These are phyloP conservation scores for Neosilurus mollespiculum DNA, from an alignment of 2,797 vertebrate genomes.

Conservation along the genomic window DNA sequence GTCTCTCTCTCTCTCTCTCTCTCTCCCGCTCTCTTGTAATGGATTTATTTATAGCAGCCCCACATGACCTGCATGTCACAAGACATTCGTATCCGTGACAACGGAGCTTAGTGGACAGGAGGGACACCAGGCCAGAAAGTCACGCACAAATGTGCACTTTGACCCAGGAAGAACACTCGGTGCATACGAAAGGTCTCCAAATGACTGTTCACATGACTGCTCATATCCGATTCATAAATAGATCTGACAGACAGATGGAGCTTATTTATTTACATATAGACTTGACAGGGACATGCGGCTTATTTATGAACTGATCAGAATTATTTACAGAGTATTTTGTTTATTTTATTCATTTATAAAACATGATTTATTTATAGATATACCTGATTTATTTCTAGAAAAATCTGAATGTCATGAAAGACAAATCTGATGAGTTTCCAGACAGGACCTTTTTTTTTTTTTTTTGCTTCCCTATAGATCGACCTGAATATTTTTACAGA, in stretches of 20 bases:
- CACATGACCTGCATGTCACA: constrained; percentile 70
- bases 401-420: too few species aligned
- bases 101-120: constrained; percentile 62
- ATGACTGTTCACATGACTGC: neutral
- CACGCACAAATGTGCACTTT: constrained; percentile 39
- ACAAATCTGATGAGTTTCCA: too few species aligned
- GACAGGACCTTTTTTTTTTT: too few species aligned
- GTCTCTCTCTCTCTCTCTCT: constrained; percentile 42
- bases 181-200: neutral
- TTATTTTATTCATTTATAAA: neutral
- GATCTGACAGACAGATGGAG: neutral
- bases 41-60: constrained; percentile 73
- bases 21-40: constrained; percentile 49
- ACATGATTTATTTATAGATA: too few species aligned
- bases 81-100: constrained; percentile 69
- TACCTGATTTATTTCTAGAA: too few species aligned
- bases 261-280: neutral
- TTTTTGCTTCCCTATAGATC: too few species aligned
- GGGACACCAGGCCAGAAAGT: constrained; percentile 37
- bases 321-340: neutral
- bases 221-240: constrained; percentile 6
- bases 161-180: constrained; percentile 21
- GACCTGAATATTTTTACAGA: too few species aligned
- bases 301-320: neutral
- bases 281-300: neutral